These are phyloP conservation scores for Beaufortia kweichowensis DNA, from an alignment of 2,113 vertebrate genomes.

Conservation along the genomic window DNA sequence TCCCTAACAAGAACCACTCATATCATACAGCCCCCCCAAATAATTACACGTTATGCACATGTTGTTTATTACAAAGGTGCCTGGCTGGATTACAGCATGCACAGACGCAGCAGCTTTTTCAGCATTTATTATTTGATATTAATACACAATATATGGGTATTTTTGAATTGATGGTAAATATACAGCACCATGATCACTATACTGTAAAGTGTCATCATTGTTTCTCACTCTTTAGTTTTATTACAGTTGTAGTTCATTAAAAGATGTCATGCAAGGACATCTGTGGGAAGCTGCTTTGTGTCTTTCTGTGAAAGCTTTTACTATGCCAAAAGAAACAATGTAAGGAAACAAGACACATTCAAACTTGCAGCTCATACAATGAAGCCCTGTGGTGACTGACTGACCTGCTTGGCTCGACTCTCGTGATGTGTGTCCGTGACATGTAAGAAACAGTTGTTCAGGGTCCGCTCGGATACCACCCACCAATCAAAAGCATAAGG, in stretches of 20 bases:
- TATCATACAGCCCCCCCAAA: neutral
- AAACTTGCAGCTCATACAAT: conserved; percentile 51
- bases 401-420: conserved; percentile 48
- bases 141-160: neutral
- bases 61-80: neutral
- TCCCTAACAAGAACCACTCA: neutral
- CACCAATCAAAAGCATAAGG: conserved; percentile 54
- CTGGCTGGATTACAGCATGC: neutral
- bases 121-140: neutral
- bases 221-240: neutral
- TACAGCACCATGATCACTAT: neutral
- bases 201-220: neutral
- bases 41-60: conserved; percentile 12
- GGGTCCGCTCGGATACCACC: conserved; percentile 48
- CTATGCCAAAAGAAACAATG: conserved; percentile 35
- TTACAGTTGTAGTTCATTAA: neutral
- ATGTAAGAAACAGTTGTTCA: conserved; percentile 64
- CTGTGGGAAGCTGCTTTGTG: neutral
- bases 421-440: conserved; percentile 41
- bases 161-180: neutral
- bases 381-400: conserved; percentile 55
- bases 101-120: neutral
- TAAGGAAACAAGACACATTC: conserved; percentile 2
- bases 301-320: conserved; percentile 11
- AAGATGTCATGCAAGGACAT: neutral